Percentiles rank a stretch among this genome's conserved stretches.
Conservation (phyloP, 2,797 vertebrate genomes). For the Lophius americanus region DNA sequence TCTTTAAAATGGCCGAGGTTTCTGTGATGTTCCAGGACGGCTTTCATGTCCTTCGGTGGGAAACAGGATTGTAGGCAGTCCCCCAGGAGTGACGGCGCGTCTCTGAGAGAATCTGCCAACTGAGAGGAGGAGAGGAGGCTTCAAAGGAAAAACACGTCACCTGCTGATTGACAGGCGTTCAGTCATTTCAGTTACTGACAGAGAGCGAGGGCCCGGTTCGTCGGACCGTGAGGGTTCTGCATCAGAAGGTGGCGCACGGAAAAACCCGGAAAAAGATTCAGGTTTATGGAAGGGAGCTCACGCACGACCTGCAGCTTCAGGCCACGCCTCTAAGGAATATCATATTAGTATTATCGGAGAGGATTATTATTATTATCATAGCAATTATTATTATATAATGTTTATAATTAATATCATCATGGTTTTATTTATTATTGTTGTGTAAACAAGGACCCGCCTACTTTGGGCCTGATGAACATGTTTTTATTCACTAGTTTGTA, state of each 20-base stretch:
- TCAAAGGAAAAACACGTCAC: not conserved
- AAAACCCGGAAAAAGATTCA: too few species aligned
- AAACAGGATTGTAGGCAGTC: constrained; percentile 77
- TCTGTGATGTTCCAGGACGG: constrained; percentile 73
- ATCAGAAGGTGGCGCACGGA: too few species aligned
- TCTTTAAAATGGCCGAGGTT: constrained; percentile 73
- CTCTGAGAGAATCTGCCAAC: constrained; percentile 71
- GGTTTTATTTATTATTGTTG: not conserved
- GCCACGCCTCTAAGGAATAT: too few species aligned
- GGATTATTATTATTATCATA: too few species aligned
- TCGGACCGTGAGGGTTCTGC: too few species aligned
- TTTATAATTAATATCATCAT: too few species aligned
- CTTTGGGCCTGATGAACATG: not conserved
- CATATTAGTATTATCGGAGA: too few species aligned
- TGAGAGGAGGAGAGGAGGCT: constrained; percentile 29
- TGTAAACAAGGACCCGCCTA: not conserved
- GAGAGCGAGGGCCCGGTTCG: too few species aligned
- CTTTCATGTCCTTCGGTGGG: constrained; percentile 75
- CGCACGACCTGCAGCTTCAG: too few species aligned
- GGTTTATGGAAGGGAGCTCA: too few species aligned
- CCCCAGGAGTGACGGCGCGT: constrained; percentile 68
- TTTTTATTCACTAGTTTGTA: not conserved
- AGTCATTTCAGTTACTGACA: not conserved
- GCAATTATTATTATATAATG: too few species aligned
- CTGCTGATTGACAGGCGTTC: not conserved